These are phyloP conservation scores for Ametastegia equiseti DNA, from an alignment of 2,888 invertebrate genomes.

Conservation along the genomic window DNA sequence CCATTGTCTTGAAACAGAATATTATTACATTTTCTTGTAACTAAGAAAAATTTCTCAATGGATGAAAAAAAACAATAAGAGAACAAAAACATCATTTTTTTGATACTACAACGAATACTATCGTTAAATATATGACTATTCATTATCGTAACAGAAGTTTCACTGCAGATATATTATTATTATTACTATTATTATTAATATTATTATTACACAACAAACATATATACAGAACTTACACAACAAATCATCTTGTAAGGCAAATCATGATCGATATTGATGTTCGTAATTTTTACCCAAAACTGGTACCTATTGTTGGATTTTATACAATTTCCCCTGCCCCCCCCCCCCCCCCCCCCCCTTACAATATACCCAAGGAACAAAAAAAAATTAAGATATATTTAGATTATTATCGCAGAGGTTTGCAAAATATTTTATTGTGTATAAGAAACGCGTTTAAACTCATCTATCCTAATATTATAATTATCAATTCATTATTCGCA, in stretches of 20 bases:
- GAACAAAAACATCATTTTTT: not conserved
- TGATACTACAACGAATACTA: constrained; percentile 1
- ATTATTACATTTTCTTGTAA: constrained; percentile 26
- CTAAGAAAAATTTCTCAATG: not conserved
- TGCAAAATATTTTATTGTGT: constrained; percentile 63
- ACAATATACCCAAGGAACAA: constrained; percentile 60
- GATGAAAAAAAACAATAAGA: not conserved
- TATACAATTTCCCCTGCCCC: constrained; percentile 62
- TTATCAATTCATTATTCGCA: not conserved
- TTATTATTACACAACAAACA: not conserved
- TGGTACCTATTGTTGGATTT: constrained; percentile 66
- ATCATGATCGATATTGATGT: constrained; percentile 54
- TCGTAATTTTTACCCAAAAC: constrained; percentile 61
- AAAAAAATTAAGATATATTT: constrained; percentile 63
- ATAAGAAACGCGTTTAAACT: not conserved
- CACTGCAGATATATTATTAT: constrained; percentile 5
- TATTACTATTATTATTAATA: too few species aligned
- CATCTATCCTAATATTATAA: constrained; percentile 6
- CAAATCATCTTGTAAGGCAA: constrained; percentile 28
- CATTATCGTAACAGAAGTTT: not conserved
- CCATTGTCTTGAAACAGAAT: not conserved
- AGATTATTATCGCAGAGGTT: constrained; percentile 67
- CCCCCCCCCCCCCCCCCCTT: constrained; percentile 4
- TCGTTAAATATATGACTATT: not conserved
- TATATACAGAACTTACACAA: not conserved